Evolutionary conservation across 1,140 invertebrate genomes (phyloP).

Genomic region (Lordiphosa stackelbergi): DNA sequence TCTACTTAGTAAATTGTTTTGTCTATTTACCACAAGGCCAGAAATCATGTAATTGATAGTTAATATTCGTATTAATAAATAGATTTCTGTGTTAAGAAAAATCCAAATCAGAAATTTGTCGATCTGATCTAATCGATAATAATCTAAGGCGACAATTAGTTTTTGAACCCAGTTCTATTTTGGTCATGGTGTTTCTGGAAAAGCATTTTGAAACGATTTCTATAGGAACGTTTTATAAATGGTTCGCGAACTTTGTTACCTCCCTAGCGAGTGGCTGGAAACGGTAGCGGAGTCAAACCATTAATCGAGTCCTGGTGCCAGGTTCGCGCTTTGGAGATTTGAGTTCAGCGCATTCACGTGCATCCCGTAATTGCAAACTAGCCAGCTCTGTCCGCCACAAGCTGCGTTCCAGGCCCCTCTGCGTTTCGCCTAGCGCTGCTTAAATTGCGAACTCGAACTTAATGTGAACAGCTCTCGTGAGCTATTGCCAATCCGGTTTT

Average conservation of each 20-base stretch:
- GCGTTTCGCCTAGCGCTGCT: constrained; percentile 39
- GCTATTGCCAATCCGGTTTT: constrained; percentile 68
- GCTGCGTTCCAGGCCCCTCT: neutral
- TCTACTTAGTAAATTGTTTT: neutral
- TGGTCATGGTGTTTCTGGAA: too few relatives aligned
- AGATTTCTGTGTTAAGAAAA: too few relatives aligned
- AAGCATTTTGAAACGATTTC: too few relatives aligned
- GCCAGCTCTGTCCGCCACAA: constrained; percentile 15
- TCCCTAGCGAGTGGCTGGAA: constrained; percentile 3
- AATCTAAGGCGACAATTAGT: too few relatives aligned
- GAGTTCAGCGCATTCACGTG: constrained; percentile 28
- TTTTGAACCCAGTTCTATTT: too few relatives aligned
- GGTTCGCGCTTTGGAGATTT: constrained; percentile 5
- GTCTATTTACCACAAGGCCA: too few relatives aligned
- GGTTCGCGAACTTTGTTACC: neutral
- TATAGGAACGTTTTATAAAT: too few relatives aligned
- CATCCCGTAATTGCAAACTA: constrained; percentile 35
- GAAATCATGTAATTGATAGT: too few relatives aligned
- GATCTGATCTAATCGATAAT: too few relatives aligned
- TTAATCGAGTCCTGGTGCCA: constrained; percentile 33
- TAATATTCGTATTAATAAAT: too few relatives aligned
- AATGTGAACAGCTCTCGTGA: constrained; percentile 42
- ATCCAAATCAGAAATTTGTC: too few relatives aligned
- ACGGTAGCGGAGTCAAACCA: constrained; percentile 36
- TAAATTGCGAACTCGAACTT: constrained; percentile 63